These are phyloP conservation scores for Trachurus trachurus DNA, from an alignment of 2,797 vertebrate species.

Conservation along the genomic window DNA sequence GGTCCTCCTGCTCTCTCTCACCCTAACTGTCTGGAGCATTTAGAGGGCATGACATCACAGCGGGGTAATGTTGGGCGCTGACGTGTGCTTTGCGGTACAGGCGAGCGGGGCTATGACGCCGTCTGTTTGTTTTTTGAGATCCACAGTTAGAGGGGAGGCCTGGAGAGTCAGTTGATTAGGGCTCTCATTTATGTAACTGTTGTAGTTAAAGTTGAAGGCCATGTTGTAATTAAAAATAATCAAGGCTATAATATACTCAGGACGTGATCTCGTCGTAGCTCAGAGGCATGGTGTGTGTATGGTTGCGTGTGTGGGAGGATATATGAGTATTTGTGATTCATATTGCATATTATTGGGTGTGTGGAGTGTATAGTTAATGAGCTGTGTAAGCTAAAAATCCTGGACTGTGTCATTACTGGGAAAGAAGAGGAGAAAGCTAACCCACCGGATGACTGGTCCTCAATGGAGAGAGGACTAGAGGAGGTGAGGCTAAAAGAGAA, in stretches of 20 bases:
- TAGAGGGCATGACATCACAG: constrained; percentile 74
- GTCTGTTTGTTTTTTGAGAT: constrained; percentile 70
- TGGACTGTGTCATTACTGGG: constrained; percentile 54
- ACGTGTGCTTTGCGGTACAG: constrained; percentile 67
- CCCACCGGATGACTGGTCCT: constrained; percentile 16
- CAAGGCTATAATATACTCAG: constrained; percentile 52
- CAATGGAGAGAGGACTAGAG: constrained; percentile 18
- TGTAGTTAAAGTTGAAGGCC: constrained; percentile 52
- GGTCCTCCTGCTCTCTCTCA: constrained; percentile 64
- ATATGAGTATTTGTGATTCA: constrained; percentile 54
- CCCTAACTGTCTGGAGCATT: constrained; percentile 69
- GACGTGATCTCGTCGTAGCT: constrained; percentile 52
- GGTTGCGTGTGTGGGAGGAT: constrained; percentile 30
- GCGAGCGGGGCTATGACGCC: constrained; percentile 49
- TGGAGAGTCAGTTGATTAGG: constrained; percentile 62
- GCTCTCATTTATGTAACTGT: constrained; percentile 55
- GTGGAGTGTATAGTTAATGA: constrained; percentile 62
- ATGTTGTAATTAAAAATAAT: constrained; percentile 70
- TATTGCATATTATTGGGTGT: constrained; percentile 58
- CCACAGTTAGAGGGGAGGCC: constrained; percentile 39
- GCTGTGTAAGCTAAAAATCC: constrained; percentile 61
- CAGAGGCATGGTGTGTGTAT: constrained; percentile 19
- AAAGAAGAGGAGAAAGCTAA: constrained; percentile 31
- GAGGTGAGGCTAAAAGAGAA: constrained; percentile 5
- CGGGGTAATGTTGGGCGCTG: constrained; percentile 53